Percentiles rank a stretch among this genome's conserved stretches.
Evolutionary conservation across 2,797 vertebrate species (phyloP).

Genomic region (Typhlichthys eigenmanni): DNA sequence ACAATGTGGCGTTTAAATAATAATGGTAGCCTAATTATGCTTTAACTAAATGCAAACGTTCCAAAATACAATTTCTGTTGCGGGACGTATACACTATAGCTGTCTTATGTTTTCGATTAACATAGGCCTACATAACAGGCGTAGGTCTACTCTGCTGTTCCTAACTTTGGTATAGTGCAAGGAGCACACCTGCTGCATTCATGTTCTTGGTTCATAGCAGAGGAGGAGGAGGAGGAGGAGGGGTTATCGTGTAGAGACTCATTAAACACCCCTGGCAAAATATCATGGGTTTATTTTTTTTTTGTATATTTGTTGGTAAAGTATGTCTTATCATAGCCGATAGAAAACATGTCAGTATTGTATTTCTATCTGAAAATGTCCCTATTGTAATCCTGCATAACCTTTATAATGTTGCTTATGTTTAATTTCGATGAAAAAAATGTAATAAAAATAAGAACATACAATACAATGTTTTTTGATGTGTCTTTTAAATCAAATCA

Average conservation of each 20-base stretch:
- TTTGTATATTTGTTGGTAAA: conserved; percentile 23
- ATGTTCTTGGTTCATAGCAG: conserved; percentile 2
- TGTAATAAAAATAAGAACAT: too few species aligned
- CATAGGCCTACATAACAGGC: conserved; percentile 36
- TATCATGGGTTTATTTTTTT: conserved; percentile 71
- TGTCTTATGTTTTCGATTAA: conserved; percentile 61
- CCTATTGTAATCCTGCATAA: too few species aligned
- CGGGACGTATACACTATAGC: conserved; percentile 20
- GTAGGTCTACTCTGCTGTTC: conserved; percentile 27
- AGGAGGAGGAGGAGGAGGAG: conserved; percentile 32
- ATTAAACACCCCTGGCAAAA: conserved; percentile 68
- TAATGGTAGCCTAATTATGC: too few species aligned
- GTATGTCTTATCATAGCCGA: conserved; percentile 21
- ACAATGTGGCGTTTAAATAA: too few species aligned
- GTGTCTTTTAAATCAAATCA: too few species aligned
- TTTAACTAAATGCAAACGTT: too few species aligned
- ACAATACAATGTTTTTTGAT: too few species aligned
- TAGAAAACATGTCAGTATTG: conserved; percentile 7
- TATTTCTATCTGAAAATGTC: too few species aligned
- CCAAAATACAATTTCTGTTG: background rate
- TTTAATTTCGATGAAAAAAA: too few species aligned
- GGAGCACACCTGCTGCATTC: conserved; percentile 73
- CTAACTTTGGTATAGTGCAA: conserved; percentile 1
- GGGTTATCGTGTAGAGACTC: conserved; percentile 53
- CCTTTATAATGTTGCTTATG: too few species aligned